A percentile compares a stretch with the other conserved stretches of the same genome.
Conservation (phyloP, 2,888 invertebrate species). For the Oxycera nigricornis region DNA sequence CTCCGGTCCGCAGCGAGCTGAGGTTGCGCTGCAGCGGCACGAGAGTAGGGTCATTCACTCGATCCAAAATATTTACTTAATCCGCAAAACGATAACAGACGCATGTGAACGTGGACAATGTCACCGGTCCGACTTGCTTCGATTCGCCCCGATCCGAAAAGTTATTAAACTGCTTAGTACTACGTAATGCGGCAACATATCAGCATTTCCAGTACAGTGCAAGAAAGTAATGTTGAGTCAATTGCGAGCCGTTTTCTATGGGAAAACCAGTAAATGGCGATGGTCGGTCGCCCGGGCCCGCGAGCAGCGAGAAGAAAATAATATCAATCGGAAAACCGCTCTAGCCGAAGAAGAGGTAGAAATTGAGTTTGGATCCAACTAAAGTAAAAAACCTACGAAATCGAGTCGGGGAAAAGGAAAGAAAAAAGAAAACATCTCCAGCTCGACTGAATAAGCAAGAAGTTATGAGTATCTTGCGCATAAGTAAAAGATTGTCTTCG, state of each 20-base stretch:
- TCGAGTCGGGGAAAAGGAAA: not conserved
- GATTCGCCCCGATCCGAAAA: conserved; percentile 8
- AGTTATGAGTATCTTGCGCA: conserved; percentile 45
- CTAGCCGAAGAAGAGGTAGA: conserved; percentile 37
- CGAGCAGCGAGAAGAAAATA: conserved; percentile 42
- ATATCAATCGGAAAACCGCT: conserved; percentile 39
- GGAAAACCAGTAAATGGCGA: conserved; percentile 15
- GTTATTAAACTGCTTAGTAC: conserved; percentile 26
- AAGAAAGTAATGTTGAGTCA: conserved; percentile 19
- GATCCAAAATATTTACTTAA: conserved; percentile 32
- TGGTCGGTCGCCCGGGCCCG: conserved; percentile 10
- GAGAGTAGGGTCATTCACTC: conserved; percentile 25
- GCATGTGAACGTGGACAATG: conserved; percentile 11
- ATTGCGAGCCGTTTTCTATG: conserved; percentile 19
- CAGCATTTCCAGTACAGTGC: conserved; percentile 31
- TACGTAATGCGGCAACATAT: conserved; percentile 25
- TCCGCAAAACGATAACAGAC: not conserved
- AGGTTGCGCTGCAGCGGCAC: not conserved
- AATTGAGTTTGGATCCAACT: conserved; percentile 30
- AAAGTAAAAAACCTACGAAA: conserved; percentile 19
- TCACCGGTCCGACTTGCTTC: conserved; percentile 14
- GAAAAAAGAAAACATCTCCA: conserved; percentile 29
- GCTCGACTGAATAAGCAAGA: conserved; percentile 39
- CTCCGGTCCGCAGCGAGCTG: not conserved
- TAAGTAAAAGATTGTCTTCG: conserved; percentile 41